Percentiles rank a stretch among this genome's conserved stretches.
phyloP scores from a whole-genome alignment of 1,140 invertebrate genomes.

The Drosophila nannoptera region DNA sequence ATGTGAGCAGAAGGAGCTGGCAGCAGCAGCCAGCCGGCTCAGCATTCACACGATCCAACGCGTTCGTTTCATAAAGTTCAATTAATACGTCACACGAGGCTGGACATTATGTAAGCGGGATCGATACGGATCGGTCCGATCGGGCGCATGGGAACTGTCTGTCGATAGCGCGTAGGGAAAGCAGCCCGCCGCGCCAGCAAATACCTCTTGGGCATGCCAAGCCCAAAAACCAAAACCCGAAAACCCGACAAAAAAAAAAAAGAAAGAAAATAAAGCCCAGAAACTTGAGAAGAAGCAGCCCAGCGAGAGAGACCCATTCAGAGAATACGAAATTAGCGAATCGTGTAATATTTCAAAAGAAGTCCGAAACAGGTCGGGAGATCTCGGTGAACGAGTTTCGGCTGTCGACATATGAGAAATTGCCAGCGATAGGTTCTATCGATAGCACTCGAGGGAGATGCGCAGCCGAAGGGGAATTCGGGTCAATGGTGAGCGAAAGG shows the following conservation, averaged over 20 bases:
- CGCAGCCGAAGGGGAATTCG: no score
- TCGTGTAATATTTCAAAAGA: neutral
- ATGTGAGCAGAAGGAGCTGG: constrained; percentile 42
- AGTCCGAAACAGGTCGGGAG: no score
- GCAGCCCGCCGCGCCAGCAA: neutral
- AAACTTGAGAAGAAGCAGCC: no score
- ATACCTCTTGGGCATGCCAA: constrained; percentile 8
- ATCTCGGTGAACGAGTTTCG: no score
- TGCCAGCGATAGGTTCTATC: constrained; percentile 8
- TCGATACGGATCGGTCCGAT: constrained; percentile 26
- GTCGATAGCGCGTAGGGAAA: constrained; percentile 20
- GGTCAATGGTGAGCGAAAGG: neutral
- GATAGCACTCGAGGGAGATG: neutral
- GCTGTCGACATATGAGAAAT: constrained; percentile 1
- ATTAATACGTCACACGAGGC: constrained; percentile 66
- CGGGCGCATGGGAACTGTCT: constrained; percentile 19
- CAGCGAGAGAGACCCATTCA: no score
- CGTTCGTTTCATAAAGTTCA: constrained; percentile 48
- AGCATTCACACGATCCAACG: constrained; percentile 26
- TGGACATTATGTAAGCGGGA: constrained; percentile 45
- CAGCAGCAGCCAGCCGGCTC: constrained; percentile 14
- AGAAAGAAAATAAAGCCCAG: neutral
- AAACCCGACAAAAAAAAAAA: neutral
- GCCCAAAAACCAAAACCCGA: neutral
- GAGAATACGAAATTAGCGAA: neutral